phyloP scores from a whole-genome alignment of 2,797 vertebrate genomes.

The Acrocephalus scirpaceus region DNA sequence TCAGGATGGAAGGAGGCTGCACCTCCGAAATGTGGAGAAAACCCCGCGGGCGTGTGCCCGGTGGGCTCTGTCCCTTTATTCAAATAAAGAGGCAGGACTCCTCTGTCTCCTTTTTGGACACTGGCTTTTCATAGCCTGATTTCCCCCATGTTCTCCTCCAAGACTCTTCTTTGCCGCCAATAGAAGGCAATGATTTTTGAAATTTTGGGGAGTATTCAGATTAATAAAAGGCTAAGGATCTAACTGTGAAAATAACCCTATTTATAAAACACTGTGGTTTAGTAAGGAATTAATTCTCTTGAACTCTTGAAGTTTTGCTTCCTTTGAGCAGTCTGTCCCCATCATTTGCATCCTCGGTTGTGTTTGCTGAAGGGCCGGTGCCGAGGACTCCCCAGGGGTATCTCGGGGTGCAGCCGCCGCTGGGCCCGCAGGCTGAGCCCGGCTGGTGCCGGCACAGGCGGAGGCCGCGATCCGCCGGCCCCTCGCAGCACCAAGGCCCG shows the following conservation, averaged over 20 bases:
- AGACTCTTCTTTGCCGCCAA: not conserved
- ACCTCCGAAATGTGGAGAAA: accelerated
- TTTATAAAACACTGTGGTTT: not conserved
- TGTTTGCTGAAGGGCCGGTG: not conserved
- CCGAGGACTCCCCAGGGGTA: accelerated
- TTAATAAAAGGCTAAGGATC: not conserved
- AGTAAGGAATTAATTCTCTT: not conserved
- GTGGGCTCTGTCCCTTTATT: not conserved
- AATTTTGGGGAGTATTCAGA: not conserved
- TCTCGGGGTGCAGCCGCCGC: not conserved
- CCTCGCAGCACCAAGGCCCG: no score
- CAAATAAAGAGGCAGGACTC: not conserved
- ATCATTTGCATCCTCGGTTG: not conserved
- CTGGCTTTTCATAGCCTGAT: not conserved
- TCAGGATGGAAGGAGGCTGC: not conserved
- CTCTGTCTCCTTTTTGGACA: not conserved
- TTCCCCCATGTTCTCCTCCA: not conserved
- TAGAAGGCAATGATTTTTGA: not conserved
- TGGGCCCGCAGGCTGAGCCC: not conserved
- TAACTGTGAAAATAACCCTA: not conserved
- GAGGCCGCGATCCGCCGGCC: accelerated
- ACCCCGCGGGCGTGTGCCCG: accelerated
- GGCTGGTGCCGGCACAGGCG: no score
- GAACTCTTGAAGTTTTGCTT: not conserved
- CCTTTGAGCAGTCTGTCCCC: not conserved